These are phyloP conservation scores for Lacanobia wlatinum DNA, from an alignment of 2,888 invertebrate genomes.

Conservation along the genomic window DNA sequence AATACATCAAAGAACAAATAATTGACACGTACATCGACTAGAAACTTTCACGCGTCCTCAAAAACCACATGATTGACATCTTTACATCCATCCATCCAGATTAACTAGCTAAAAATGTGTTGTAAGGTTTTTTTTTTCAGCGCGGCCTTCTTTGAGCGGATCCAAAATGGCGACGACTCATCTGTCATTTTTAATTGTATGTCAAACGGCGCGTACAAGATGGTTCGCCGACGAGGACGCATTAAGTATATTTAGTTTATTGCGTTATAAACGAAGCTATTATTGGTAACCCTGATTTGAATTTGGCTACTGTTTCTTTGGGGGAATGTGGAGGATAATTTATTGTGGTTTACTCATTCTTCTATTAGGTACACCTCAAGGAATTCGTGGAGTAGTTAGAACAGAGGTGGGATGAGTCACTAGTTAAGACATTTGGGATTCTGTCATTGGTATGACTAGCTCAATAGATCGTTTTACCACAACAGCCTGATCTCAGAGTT, in stretches of 20 bases:
- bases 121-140: conserved; percentile 75
- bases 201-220: conserved; percentile 80
- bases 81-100: conserved; percentile 74
- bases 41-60: conserved; percentile 57
- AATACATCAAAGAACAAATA: conserved; percentile 60
- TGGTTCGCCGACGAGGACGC: conserved; percentile 75
- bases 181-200: conserved; percentile 90
- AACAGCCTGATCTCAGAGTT: background rate
- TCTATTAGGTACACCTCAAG: background rate
- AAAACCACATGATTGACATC: conserved; percentile 76
- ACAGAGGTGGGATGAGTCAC: background rate
- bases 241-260: conserved; percentile 89
- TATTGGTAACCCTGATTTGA: conserved; percentile 82
- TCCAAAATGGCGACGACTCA: conserved; percentile 85
- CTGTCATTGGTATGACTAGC: background rate
- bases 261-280: conserved; percentile 86
- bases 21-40: conserved; percentile 55
- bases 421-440: conserved; percentile 3
- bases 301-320: conserved; percentile 66
- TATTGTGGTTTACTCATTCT: conserved; percentile 31
- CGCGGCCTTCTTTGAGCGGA: conserved; percentile 81
- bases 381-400: conserved; percentile 1
- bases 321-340: conserved; percentile 47
- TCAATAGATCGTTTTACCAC: background rate
- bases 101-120: conserved; percentile 83